Conservation (phyloP, 2,888 invertebrate genomes). For the Heliothis peltigera region DNA sequence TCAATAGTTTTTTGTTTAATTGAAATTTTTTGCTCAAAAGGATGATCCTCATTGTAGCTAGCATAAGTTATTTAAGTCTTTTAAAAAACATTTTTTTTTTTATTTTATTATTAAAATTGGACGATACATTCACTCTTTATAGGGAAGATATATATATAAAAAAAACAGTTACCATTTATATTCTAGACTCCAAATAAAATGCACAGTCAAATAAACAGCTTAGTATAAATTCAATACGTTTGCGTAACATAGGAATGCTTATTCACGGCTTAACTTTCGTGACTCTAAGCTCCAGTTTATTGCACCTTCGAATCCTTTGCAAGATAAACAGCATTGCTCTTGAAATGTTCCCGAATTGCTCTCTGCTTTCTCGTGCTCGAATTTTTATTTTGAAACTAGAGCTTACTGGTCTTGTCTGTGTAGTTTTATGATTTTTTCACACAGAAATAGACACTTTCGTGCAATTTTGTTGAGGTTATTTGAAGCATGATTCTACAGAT, state of each 20-base stretch:
- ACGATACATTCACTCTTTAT: too few species aligned
- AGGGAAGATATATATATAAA: neutral
- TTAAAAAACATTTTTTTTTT: too few species aligned
- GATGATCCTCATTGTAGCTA: too few species aligned
- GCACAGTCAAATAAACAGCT: conserved; percentile 8
- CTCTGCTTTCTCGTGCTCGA: conserved; percentile 5
- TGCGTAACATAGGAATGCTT: conserved; percentile 16
- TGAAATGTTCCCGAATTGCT: conserved; percentile 21
- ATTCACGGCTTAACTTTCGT: conserved; percentile 12
- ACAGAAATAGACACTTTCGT: neutral
- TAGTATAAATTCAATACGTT: conserved; percentile 15
- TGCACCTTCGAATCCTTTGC: conserved; percentile 38
- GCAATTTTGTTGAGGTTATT: neutral
- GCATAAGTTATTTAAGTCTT: too few species aligned
- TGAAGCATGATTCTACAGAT: too few species aligned
- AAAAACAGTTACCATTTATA: neutral
- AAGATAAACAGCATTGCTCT: conserved; percentile 28
- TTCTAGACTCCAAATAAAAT: conserved; percentile 6
- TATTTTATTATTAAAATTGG: too few species aligned
- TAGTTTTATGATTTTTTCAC: neutral
- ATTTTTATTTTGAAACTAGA: conserved; percentile 27
- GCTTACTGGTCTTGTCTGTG: conserved; percentile 10
- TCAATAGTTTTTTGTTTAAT: too few species aligned
- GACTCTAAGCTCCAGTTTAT: conserved; percentile 33
- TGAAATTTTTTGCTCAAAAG: too few species aligned